Percentiles rank a stretch among this genome's conserved stretches.
phyloP scores from a whole-genome alignment of 2,113 vertebrate genomes.

The Arizona elegans region DNA sequence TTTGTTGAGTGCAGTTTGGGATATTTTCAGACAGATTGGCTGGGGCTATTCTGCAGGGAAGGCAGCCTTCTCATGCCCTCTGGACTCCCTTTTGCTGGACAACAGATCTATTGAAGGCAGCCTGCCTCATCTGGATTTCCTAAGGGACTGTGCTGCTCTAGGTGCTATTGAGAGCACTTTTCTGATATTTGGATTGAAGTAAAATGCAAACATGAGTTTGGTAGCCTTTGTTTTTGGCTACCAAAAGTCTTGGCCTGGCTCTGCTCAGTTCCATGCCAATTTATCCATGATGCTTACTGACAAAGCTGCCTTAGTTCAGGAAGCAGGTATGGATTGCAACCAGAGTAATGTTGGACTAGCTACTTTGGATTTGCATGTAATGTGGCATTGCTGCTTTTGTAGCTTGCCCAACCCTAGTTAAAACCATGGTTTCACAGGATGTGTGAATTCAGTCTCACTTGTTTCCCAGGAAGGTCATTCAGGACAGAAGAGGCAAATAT shows the following conservation, averaged over 20 bases:
- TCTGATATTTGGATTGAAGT: neutral
- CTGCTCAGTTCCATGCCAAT: neutral
- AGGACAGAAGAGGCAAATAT: neutral
- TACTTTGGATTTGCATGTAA: neutral
- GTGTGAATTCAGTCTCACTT: neutral
- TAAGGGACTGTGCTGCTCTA: neutral
- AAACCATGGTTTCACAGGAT: neutral
- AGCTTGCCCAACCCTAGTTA: neutral
- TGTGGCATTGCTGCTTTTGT: neutral
- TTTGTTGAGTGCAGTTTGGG: neutral
- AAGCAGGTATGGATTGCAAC: neutral
- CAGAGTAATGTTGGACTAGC: neutral
- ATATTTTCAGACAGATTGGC: neutral
- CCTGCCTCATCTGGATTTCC: neutral
- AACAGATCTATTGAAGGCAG: neutral
- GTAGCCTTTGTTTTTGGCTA: neutral
- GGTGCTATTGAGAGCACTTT: neutral
- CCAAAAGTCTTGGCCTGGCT: neutral
- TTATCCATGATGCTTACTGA: neutral
- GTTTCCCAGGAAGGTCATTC: neutral
- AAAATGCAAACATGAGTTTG: neutral
- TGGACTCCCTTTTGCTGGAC: neutral
- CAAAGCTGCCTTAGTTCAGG: neutral
- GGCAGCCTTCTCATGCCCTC: neutral
- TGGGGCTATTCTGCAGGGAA: neutral